Conservation (phyloP, 2,888 invertebrate species). For the Barypeithes pellucidus region DNA sequence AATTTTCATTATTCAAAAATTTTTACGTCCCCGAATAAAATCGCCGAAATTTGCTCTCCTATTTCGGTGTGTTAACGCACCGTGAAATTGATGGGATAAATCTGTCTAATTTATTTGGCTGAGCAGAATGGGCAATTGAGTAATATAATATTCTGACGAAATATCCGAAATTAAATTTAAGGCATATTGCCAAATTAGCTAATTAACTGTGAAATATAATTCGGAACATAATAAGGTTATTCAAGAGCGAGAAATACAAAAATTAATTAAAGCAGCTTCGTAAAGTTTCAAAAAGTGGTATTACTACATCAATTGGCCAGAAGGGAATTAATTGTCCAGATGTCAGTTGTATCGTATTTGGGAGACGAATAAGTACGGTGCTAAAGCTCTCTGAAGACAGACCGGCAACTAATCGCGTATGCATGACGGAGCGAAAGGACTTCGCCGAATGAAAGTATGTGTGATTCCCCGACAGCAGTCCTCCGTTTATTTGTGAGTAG, state of each 20-base stretch:
- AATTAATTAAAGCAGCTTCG: too few species aligned
- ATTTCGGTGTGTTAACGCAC: slow-evolving; percentile 27
- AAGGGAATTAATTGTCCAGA: too few species aligned
- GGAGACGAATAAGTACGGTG: too few species aligned
- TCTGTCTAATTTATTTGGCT: slow-evolving; percentile 31
- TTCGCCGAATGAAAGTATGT: too few species aligned
- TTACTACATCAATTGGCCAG: too few species aligned
- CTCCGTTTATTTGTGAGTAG: too few species aligned
- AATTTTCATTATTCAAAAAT: slow-evolving; percentile 8
- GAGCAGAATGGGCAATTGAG: slow-evolving; percentile 18
- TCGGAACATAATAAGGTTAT: background rate
- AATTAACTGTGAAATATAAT: slow-evolving; percentile 17
- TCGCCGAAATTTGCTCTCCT: slow-evolving; percentile 19
- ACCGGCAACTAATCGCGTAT: too few species aligned
- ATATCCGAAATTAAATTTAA: slow-evolving; percentile 14
- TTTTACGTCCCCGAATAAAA: slow-evolving; percentile 1
- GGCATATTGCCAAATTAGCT: slow-evolving; percentile 3
- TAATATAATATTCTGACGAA: slow-evolving; percentile 12
- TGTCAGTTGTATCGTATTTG: too few species aligned
- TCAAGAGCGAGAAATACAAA: background rate
- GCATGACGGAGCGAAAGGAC: too few species aligned
- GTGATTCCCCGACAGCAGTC: too few species aligned
- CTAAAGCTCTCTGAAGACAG: too few species aligned
- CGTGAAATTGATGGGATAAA: slow-evolving; percentile 35
- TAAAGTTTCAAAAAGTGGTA: too few species aligned